These are phyloP conservation scores for Xenus cinereus DNA, from an alignment of 2,113 vertebrate species.

Conservation along the genomic window DNA sequence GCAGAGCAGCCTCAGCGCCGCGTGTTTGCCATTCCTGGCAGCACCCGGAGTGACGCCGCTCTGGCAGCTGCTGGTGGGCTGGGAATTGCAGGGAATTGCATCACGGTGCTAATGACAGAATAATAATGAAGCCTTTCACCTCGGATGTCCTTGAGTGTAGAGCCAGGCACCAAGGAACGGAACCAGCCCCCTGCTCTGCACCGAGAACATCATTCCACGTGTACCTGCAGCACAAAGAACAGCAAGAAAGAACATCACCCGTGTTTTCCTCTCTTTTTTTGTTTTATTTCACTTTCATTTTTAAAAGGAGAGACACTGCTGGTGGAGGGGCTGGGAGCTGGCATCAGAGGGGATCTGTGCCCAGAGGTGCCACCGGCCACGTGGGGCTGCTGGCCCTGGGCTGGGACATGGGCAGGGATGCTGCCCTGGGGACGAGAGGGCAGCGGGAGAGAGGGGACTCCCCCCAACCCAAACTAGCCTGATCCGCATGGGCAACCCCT, in stretches of 20 bases:
- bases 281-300: not conserved
- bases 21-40: not conserved
- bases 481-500: not conserved
- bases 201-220: fast-evolving
- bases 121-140: not conserved
- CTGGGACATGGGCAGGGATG: not conserved
- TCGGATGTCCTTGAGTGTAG: not conserved
- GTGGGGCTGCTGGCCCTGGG: not conserved
- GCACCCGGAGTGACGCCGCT: not conserved
- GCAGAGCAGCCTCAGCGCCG: not conserved
- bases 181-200: fast-evolving
- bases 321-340: not conserved
- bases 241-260: not conserved
- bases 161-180: not conserved
- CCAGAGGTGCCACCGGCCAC: not conserved
- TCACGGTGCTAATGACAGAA: not conserved
- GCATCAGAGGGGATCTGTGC: not conserved
- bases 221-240: fast-evolving
- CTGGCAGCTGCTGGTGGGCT: not conserved
- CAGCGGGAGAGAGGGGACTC: not conserved
- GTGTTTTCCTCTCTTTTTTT: not conserved
- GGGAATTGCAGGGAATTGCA: constrained; percentile 38
- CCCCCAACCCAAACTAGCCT: not conserved
- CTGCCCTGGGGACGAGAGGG: not conserved
- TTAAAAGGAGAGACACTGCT: not conserved